phyloP scores from a whole-genome alignment of 2,113 vertebrate species.

The Rissa tridactyla region DNA sequence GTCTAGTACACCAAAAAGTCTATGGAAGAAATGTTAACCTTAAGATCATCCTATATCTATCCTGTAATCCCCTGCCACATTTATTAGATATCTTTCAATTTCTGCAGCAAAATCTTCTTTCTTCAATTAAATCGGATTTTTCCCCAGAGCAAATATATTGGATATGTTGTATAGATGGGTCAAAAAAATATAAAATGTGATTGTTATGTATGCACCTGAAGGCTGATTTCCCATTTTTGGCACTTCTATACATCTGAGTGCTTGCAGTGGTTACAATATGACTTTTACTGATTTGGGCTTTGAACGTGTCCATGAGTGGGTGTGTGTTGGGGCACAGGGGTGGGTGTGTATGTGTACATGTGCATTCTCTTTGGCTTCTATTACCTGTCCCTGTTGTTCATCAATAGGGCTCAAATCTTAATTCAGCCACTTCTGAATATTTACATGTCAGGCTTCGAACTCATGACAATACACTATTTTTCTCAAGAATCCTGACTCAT shows the following conservation, averaged over 20 bases:
- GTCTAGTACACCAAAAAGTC: background rate
- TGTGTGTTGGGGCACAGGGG: rapidly evolving
- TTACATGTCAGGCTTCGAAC: background rate
- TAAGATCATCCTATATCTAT: background rate
- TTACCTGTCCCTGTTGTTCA: background rate
- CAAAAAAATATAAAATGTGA: background rate
- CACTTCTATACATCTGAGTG: background rate
- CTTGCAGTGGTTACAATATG: background rate
- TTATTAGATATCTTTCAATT: background rate
- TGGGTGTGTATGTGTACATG: rapidly evolving
- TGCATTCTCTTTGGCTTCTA: background rate
- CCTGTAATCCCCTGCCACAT: background rate
- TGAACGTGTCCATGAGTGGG: rapidly evolving
- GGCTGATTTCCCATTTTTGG: background rate
- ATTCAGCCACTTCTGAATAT: background rate
- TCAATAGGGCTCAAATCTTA: background rate
- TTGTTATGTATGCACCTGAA: background rate
- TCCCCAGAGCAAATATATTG: background rate
- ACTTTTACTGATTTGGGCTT: background rate
- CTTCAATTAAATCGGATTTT: background rate
- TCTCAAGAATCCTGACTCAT: background rate
- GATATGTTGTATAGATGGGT: background rate
- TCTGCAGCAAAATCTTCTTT: background rate
- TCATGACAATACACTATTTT: background rate
- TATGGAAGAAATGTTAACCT: background rate